Base-by-base conservation (phyloP, 1,140 invertebrate genomes). In the Zaprionus davidi region DNA sequence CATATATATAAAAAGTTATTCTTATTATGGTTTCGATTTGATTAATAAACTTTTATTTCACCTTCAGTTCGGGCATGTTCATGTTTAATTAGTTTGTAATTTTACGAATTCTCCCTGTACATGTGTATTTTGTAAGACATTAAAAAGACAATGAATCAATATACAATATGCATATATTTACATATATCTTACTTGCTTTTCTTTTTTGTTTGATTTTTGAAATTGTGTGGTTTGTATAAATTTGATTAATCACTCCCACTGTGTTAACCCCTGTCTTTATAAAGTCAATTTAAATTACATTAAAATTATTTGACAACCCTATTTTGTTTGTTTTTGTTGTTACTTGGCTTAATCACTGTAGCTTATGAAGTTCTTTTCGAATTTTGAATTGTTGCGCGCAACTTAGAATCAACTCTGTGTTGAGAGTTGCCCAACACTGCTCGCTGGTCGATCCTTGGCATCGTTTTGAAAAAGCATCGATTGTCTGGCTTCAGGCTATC, bases 61-160 rank as follows among this genome's bases (percentile, higher is more conserved):
- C 41, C 20, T 59, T 59, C 15, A 60, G 41, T 41, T 57, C 63
- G 53, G 67, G 72, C 72, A 75, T 75, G 72, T 51, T 38, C 31
- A 56, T 62, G 49, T 74, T 63, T 12, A 28, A 38, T 57, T 70
- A 41, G 46, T 57, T 55, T 49, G 71, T 74, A 70, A 63, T 60
- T 36, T 62, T 68, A 55, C 44, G 22, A 63, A 34, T 51, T 69
- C 36, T 63, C 28, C 20, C 46, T 60, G n/a, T 57, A 64, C 71
- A 56, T 73, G 53, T 73, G 57, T 56, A 69, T 62, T 69, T 69
- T n/a, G 56, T 56, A 74, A 56, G 49, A 58, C n/a, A 75, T 75
- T 71, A 71, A 75, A 73, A 75, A 20, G 28, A 66, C 66, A 71
- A 72, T n/a, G 12, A 5, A 72, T 22, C 20, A 24, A 24, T 24